Conservation (phyloP, 2,888 invertebrate species). For the Tipula lateralis region DNA sequence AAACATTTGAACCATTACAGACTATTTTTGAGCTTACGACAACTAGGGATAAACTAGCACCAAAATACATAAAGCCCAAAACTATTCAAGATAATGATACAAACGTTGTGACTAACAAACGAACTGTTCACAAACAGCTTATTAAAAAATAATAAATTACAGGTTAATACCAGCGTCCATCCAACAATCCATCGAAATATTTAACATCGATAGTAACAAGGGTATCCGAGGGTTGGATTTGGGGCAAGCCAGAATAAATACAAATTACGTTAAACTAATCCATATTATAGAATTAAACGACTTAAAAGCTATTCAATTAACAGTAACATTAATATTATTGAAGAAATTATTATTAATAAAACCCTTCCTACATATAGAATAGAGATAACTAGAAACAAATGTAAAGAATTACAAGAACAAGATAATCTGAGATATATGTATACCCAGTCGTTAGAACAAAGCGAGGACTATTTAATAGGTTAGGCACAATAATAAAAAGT, state of each 20-base stretch:
- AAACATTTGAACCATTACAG: background rate
- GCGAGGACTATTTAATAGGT: too few species aligned
- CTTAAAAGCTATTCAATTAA: background rate
- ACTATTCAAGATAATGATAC: background rate
- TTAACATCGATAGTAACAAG: background rate
- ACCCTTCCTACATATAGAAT: too few species aligned
- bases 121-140: background rate
- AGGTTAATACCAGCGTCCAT: background rate
- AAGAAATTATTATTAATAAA: background rate
- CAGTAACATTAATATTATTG: background rate
- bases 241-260: background rate
- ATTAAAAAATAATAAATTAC: background rate
- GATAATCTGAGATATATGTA: too few species aligned
- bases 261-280: background rate
- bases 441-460: too few species aligned
- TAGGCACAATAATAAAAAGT: too few species aligned
- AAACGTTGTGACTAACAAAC: background rate
- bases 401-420: too few species aligned
- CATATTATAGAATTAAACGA: background rate
- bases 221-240: background rate
- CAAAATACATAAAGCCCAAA: background rate
- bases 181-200: too few species aligned
- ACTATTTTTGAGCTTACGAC: background rate
- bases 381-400: too few species aligned
- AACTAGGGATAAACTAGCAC: background rate